phyloP scores from a whole-genome alignment of 2,113 vertebrate genomes.

The Pycnonotus jocosus region DNA sequence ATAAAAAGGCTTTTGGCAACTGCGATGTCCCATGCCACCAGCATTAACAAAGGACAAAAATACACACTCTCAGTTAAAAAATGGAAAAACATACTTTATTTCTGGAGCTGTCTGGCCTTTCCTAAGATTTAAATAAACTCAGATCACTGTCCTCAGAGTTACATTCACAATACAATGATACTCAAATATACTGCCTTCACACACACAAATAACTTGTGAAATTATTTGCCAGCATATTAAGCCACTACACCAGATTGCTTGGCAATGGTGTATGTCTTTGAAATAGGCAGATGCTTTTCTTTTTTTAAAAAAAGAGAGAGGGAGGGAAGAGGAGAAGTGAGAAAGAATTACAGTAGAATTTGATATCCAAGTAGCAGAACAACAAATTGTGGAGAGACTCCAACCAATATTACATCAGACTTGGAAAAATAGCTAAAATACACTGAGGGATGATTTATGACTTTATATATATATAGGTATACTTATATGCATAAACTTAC shows the following conservation, averaged over 20 bases:
- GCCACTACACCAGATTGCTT: constrained; percentile 71
- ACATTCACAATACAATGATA: constrained; percentile 59
- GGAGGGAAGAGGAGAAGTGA: constrained; percentile 41
- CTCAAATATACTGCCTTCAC: constrained; percentile 63
- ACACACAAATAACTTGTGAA: constrained; percentile 69
- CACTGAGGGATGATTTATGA: neutral
- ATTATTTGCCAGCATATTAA: constrained; percentile 72
- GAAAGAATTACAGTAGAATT: constrained; percentile 63
- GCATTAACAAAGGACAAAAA: neutral
- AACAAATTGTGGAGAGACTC: constrained; percentile 28
- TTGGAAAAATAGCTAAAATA: constrained; percentile 16
- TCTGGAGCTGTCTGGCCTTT: constrained; percentile 21
- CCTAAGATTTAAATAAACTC: constrained; percentile 49
- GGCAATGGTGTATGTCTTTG: constrained; percentile 55
- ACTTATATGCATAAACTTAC: neutral
- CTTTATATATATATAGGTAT: neutral
- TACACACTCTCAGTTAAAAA: neutral
- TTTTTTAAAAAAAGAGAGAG: constrained; percentile 57
- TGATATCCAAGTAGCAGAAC: constrained; percentile 42
- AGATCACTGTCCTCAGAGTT: constrained; percentile 31
- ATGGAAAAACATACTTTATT: neutral
- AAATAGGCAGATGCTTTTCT: constrained; percentile 69
- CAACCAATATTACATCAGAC: neutral
- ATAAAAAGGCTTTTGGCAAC: neutral
- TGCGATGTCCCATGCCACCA: neutral